Evolutionary conservation across 2,888 invertebrate species (phyloP), one percentile per base, ranked within the genome.

Genomic region (Apeira syringaria): DNA sequence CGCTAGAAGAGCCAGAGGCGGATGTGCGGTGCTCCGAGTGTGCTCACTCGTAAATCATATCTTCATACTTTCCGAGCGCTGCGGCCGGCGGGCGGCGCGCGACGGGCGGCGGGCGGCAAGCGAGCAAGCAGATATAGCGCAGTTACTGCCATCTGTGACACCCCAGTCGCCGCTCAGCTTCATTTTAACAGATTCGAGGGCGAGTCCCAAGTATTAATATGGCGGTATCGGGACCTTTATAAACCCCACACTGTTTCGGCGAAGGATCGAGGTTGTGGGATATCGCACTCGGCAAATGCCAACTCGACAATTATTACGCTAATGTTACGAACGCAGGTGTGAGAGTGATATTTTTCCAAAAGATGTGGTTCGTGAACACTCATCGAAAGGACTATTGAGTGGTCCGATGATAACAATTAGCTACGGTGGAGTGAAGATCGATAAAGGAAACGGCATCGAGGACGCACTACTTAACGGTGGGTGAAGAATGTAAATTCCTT

Each of bases 401-500:
- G 55, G 62, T 67, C 64, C 80, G 81, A 81, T 78, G 78, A 73
- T 72, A 74, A 73, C 72, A 76, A 84, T 86, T 84, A 70, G 80
- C 76, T 68, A 78, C 71, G 84, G 67, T 71, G 74, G 67, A 76
- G 66, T 64, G 80, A 77, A 76, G 81, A 79, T 84, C 79, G 80
- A 83, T 83, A 85, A 80, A 82, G 80, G 79, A 83, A 80, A 76
- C 72, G 67, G 68, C 74, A 73, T 76, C 72, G 78, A 74, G 69
- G 74, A 70, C 61, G 65, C 62, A 65, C 69, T 68, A n/a, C n/a
- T n/a, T n/a, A 75, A 73, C 69, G 73, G 74, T 79, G 76, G 70
- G 75, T 80, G 76, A 83, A 82, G 81, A 85, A 85, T 78, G 83
- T 87, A 85, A 86, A 88, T 88, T 87, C 84, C 86, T 83, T 77